phyloP scores from a whole-genome alignment of 2,797 vertebrate genomes.

The Pachyuromys duprasi region DNA sequence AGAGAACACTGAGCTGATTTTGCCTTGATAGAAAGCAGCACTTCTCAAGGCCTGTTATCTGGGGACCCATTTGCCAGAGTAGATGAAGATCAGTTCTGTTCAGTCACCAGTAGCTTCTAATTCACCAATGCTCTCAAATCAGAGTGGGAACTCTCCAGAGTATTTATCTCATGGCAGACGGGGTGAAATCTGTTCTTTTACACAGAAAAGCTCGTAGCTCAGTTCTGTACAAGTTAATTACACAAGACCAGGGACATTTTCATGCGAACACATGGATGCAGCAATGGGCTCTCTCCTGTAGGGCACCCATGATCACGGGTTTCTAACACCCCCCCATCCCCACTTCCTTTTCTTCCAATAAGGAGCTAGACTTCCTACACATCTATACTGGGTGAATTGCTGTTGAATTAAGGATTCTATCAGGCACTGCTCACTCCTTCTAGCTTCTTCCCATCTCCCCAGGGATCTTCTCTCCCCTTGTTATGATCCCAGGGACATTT shows the following conservation, averaged over 20 bases:
- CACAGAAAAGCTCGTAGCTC: conserved; percentile 58
- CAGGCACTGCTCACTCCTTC: too few species aligned
- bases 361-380: conserved; percentile 5
- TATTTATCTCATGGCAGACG: conserved; percentile 75
- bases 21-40: background rate
- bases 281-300: conserved; percentile 56
- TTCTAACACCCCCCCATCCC: conserved; percentile 33
- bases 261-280: conserved; percentile 70
- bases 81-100: background rate
- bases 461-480: background rate
- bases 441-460: background rate
- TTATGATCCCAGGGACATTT: background rate
- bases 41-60: fast-evolving
- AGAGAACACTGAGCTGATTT: background rate
- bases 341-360: background rate
- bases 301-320: background rate
- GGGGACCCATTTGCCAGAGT: background rate
- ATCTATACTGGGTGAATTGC: conserved; percentile 51
- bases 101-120: conserved; percentile 41
- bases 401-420: background rate
- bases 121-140: conserved; percentile 61
- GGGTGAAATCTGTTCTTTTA: conserved; percentile 71
- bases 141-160: conserved; percentile 75
- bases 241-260: conserved; percentile 67
- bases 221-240: conserved; percentile 59